Percentiles rank a stretch among this genome's conserved stretches.
These are phyloP conservation scores for Aphodius sticticus DNA, from an alignment of 2,888 invertebrate species.

Conservation along the genomic window DNA sequence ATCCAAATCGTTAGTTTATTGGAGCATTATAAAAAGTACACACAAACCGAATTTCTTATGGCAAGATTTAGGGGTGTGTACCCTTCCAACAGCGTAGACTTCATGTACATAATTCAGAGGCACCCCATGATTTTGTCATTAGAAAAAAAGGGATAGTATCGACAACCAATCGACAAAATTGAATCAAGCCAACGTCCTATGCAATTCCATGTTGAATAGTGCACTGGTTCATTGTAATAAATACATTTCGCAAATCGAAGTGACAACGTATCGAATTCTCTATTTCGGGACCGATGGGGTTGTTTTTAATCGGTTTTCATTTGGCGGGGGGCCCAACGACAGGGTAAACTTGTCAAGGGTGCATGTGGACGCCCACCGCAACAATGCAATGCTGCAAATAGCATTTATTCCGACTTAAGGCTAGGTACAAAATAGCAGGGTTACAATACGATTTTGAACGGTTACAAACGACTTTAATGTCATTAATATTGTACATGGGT, in stretches of 20 bases:
- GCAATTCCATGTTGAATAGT: conserved; percentile 10
- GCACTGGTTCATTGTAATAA: conserved; percentile 48
- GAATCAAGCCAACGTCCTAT: conserved; percentile 23
- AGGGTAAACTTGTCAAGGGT: conserved; percentile 50
- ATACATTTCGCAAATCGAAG: conserved; percentile 57
- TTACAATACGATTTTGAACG: conserved; percentile 14
- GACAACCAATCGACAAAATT: conserved; percentile 38
- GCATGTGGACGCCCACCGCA: conserved; percentile 56
- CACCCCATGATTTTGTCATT: conserved; percentile 60
- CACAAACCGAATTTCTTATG: background rate
- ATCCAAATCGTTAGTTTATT: background rate
- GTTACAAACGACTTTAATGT: conserved; percentile 19
- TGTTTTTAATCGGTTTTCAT: conserved; percentile 60
- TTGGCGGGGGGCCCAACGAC: conserved; percentile 47
- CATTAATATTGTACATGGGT: background rate
- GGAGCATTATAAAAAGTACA: background rate
- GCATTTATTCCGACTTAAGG: background rate
- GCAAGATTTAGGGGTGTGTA: background rate
- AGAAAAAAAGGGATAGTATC: conserved; percentile 54
- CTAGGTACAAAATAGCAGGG: background rate
- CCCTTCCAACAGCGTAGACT: background rate
- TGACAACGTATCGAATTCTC: conserved; percentile 62
- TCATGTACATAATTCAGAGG: conserved; percentile 46
- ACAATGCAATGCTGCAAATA: conserved; percentile 45
- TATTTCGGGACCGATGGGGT: conserved; percentile 54